phyloP scores from a whole-genome alignment of 2,888 invertebrate genomes.

The Drosophila cognata region DNA sequence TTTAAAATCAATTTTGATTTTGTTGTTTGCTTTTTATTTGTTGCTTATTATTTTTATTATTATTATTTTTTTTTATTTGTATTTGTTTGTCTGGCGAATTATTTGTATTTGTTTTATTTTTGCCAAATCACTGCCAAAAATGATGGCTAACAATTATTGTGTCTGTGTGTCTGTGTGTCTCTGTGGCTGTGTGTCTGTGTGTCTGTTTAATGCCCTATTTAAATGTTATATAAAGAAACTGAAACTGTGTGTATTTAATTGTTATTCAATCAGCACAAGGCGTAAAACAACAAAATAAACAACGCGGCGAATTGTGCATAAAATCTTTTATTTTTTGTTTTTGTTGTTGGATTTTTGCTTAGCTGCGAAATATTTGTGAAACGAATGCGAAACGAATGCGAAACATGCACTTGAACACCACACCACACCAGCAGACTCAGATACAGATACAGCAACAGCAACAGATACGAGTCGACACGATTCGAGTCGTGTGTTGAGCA shows the following conservation, averaged over 20 bases:
- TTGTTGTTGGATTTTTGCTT: slow-evolving; percentile 20
- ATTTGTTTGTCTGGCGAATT: slow-evolving; percentile 8
- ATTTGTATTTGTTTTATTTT: slow-evolving; percentile 19
- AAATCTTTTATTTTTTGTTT: slow-evolving; percentile 2
- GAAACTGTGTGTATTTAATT: slow-evolving; percentile 48
- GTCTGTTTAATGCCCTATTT: slow-evolving; percentile 37
- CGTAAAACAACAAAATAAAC: slow-evolving; percentile 28
- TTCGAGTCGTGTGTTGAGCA: slow-evolving; percentile 48
- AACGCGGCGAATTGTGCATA: slow-evolving; percentile 25
- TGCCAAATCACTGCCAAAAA: slow-evolving; percentile 48
- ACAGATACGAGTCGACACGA: slow-evolving; percentile 29
- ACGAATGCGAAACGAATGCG: slow-evolving; percentile 23
- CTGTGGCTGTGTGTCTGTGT: background rate
- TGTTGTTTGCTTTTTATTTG: slow-evolving; percentile 8
- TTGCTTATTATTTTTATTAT: slow-evolving; percentile 1
- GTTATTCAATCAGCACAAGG: slow-evolving; percentile 68
- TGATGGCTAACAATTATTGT: slow-evolving; percentile 19
- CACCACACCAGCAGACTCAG: background rate
- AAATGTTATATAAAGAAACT: slow-evolving; percentile 55
- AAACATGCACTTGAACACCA: slow-evolving; percentile 58
- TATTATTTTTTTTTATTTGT: slow-evolving; percentile 5
- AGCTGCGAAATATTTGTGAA: slow-evolving; percentile 35
- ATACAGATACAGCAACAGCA: background rate
- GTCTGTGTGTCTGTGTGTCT: background rate
- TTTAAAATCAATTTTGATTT: slow-evolving; percentile 22